Percentiles rank a stretch among this genome's conserved stretches.
These are phyloP conservation scores for Syngnathoides biaculeatus DNA, from an alignment of 2,113 vertebrate genomes.

Conservation along the genomic window DNA sequence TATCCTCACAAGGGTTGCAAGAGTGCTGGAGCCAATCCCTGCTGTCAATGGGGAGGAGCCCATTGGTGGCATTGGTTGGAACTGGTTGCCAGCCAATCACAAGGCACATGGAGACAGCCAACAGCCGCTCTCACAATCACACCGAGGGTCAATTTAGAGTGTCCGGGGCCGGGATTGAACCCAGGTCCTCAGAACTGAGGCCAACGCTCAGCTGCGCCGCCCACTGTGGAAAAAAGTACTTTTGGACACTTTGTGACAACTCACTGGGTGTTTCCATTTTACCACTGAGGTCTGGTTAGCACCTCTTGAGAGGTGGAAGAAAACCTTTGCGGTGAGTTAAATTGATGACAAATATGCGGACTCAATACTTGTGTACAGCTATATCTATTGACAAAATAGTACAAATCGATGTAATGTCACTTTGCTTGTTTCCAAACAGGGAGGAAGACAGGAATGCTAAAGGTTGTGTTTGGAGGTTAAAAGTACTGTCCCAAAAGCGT, in stretches of 20 bases:
- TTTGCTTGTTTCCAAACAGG: conserved; percentile 64
- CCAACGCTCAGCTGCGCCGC: too few relatives aligned
- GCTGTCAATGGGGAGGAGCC: too few relatives aligned
- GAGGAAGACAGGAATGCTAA: conserved; percentile 97
- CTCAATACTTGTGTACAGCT: background rate
- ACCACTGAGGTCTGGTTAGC: conserved; percentile 88
- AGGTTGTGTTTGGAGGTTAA: conserved; percentile 95
- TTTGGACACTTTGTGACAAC: conserved; percentile 98
- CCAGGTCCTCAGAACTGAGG: too few relatives aligned
- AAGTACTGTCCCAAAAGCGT: conserved; percentile 91
- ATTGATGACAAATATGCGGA: background rate
- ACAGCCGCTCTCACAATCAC: too few relatives aligned
- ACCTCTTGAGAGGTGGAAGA: conserved; percentile 92
- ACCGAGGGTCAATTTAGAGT: too few relatives aligned
- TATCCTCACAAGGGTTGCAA: too few relatives aligned
- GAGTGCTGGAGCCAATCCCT: too few relatives aligned
- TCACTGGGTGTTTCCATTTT: conserved; percentile 85
- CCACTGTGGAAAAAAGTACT: too few relatives aligned
- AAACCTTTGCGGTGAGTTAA: conserved; percentile 84
- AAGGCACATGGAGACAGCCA: too few relatives aligned
- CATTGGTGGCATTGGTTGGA: too few relatives aligned
- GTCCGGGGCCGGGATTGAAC: too few relatives aligned
- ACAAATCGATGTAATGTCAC: background rate
- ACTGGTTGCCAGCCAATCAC: too few relatives aligned
- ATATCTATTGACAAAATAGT: background rate